Percentiles rank a stretch among this genome's conserved stretches.
These are phyloP conservation scores for Protodeltote pygarga DNA, from an alignment of 2,888 invertebrate species.

Conservation along the genomic window DNA sequence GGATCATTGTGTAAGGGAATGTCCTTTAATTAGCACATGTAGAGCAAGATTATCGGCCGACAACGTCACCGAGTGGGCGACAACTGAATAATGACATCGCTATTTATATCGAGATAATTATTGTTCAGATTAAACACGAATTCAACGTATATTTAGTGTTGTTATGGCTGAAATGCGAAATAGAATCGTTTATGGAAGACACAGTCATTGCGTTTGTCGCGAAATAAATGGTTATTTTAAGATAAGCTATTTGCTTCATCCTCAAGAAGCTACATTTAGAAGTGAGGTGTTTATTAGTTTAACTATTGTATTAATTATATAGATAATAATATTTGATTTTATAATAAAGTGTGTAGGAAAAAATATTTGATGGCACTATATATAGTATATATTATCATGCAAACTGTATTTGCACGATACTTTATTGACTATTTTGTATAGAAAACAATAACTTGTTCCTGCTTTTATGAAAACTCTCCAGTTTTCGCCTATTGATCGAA, in stretches of 20 bases:
- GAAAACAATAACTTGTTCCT: too few species aligned
- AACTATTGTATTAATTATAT: neutral
- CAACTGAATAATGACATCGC: slow-evolving; percentile 79
- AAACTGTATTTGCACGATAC: too few species aligned
- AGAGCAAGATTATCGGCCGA: slow-evolving; percentile 78
- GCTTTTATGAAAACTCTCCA: too few species aligned
- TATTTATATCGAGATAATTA: slow-evolving; percentile 60
- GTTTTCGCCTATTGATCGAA: too few species aligned
- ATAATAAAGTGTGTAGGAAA: too few species aligned
- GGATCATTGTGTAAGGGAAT: slow-evolving; percentile 79
- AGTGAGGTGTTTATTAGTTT: neutral
- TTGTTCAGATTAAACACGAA: slow-evolving; percentile 50
- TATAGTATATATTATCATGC: too few species aligned
- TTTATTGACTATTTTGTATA: too few species aligned
- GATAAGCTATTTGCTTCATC: slow-evolving; percentile 3
- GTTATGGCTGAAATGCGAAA: slow-evolving; percentile 5
- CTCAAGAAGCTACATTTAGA: neutral
- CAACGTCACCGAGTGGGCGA: slow-evolving; percentile 67
- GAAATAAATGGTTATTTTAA: slow-evolving; percentile 8
- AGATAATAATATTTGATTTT: too few species aligned
- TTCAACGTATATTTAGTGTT: slow-evolving; percentile 30
- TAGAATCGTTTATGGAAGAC: slow-evolving; percentile 14
- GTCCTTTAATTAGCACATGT: slow-evolving; percentile 84
- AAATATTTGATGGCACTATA: too few species aligned
- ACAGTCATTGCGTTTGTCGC: neutral